Base-by-base conservation (phyloP, 2,797 vertebrate species). In the Micromesistius poutassou region DNA sequence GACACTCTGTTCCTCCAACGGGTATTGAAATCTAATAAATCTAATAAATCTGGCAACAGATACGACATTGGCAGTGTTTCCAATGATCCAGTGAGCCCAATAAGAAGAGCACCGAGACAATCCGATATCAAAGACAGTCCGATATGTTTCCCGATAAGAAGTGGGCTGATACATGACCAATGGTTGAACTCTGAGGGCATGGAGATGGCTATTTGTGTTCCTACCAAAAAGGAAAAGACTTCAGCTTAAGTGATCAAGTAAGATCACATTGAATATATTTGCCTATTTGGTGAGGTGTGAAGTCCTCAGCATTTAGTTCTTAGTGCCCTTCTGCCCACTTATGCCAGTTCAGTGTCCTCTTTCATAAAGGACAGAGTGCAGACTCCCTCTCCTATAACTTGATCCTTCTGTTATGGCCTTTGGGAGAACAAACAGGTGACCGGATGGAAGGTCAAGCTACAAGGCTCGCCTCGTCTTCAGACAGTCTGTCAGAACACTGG, bases 121-220 rank as follows among this genome's bases (percentile, higher is more conserved):
- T 83, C 90, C 87, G 71, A 89, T 87, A 86, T 81, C 36, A 38
- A 74, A 74, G 42, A 66, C 50, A 72, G 74, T 84, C 90, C 87
- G 68, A 89, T 86, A 87, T 81, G 75, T 83, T 87, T 86, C 88
- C 89, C 83, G 88, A 84, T 85, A 85, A 87, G 88, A 87, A 79
- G 78, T 62, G 66, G 87, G 75, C 74, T 85, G 31, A 35, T 33
- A 46, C 19, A 75, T 73, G 87, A 86, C 88, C 91, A 90, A 87
- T 89, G 87, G 81, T 78, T 83, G 82, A 85, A 82, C 84, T 78
- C 73, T 82, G 66, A 91, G 85, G 82, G 46, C 90, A 91, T 86
- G 89, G 87, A 89, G 88, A 87, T 84, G 72, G 86, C 91, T 93
- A 91, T 93, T 91, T 94, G 90, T 91, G 86, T 89, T 90, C 89